phyloP scores from a whole-genome alignment of 2,888 invertebrate species.

The Schizaphis graminum region DNA sequence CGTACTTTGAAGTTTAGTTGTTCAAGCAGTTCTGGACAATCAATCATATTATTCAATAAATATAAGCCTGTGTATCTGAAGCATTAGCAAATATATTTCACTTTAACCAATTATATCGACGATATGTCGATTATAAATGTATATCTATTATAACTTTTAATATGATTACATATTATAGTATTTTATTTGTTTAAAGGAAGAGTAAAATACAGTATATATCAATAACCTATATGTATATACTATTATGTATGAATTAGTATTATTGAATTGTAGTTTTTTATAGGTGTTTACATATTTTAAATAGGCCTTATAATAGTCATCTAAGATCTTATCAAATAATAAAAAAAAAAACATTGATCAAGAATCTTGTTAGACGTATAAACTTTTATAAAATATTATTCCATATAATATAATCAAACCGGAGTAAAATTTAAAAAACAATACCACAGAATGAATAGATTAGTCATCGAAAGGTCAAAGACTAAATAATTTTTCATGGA shows the following conservation, averaged over 20 bases:
- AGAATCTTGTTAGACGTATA: background rate
- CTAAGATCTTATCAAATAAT: background rate
- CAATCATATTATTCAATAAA: no score
- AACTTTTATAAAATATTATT: background rate
- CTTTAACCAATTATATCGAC: background rate
- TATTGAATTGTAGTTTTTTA: background rate
- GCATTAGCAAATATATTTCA: background rate
- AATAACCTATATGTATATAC: background rate
- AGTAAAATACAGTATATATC: background rate
- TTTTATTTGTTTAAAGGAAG: background rate
- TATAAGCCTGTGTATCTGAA: background rate
- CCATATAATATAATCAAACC: conserved; percentile 5
- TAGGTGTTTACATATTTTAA: background rate
- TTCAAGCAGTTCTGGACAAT: no score
- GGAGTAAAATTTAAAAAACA: conserved; percentile 9
- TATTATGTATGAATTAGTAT: background rate
- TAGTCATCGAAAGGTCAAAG: conserved; percentile 38
- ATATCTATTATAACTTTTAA: background rate
- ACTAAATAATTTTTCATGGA: conserved; percentile 16
- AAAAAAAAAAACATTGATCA: background rate
- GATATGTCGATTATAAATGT: background rate
- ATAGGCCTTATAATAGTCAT: background rate
- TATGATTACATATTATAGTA: background rate
- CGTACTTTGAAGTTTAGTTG: no score
- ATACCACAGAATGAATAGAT: background rate